Base-by-base conservation (phyloP, 2,888 invertebrate genomes). In the Matsumyia berberina region DNA sequence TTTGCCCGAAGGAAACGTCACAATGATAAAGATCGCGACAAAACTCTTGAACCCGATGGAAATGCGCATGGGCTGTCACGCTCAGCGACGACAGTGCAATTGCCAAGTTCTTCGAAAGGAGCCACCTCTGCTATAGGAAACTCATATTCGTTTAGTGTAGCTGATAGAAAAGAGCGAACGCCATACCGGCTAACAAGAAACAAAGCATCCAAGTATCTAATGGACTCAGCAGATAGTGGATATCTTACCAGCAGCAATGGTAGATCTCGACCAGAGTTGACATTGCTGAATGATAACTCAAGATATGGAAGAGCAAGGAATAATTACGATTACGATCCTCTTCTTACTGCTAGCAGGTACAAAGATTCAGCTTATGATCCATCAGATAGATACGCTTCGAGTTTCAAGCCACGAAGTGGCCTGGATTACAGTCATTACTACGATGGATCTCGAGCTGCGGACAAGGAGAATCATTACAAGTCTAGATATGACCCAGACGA, bases 1-100 rank as follows among this genome's bases (percentile, higher is more conserved):
- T 94, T 95, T 87, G 95, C 95, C 29, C 93, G 94, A 85, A 93
- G 88, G 93, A 77, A 76, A 49, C 76, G 81, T n/a, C 86, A 81
- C 58, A 86, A 76, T 81, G 90, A 88, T 33, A 89, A 89, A 69
- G 91, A 95, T 89, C 93, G 94, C 1, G 96, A 96, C 88, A 94
- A 95, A 91, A 95, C 95, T 0, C 91, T 95, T 55, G 95, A 96
- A 88, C 95, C 95, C 58, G 94, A 91, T 69, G 89, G 89, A 66
- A 88, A 88, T 72, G 49, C 44, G 5, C 88, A 92, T 88, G 90
- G 93, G 0, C 90, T 96, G 33, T 92, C 94, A 88, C 94, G 95
- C 89, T 96, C 96, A 90, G 93, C 96, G 12, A 95, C 96, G 0
- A 94, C 95, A 3, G 95, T 96, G 67, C 93, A 96, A 8, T 93